phyloP scores from a whole-genome alignment of 2,113 vertebrate species.

The Piprites chloris region DNA sequence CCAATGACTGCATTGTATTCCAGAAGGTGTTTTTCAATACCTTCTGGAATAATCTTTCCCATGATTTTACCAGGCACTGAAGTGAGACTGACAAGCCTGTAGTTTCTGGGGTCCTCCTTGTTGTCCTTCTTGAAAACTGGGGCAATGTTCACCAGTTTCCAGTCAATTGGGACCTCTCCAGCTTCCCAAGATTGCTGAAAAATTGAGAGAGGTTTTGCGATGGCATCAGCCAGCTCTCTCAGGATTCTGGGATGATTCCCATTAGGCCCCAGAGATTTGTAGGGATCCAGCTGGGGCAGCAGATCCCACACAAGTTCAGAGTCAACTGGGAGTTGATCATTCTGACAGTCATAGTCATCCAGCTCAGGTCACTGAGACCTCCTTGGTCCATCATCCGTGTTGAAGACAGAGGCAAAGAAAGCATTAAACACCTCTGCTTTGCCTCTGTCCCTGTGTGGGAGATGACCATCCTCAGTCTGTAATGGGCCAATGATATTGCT shows the following conservation, averaged over 20 bases:
- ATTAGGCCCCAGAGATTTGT: neutral
- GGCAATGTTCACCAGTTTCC: neutral
- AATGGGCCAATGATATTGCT: neutral
- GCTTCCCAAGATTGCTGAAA: neutral
- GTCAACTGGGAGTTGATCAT: neutral
- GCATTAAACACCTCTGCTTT: neutral
- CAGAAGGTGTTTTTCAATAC: neutral
- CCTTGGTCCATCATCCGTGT: neutral
- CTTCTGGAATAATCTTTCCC: neutral
- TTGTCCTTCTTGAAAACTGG: neutral
- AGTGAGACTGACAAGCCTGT: neutral
- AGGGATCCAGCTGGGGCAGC: neutral
- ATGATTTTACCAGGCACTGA: neutral
- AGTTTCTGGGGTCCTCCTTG: neutral
- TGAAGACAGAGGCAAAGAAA: neutral
- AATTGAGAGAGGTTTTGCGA: neutral
- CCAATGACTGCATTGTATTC: neutral
- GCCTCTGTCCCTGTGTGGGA: neutral
- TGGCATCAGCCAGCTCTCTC: neutral
- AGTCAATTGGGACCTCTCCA: neutral
- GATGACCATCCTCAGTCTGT: neutral
- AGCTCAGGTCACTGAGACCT: neutral
- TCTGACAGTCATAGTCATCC: neutral
- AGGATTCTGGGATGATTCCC: neutral
- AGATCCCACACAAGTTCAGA: neutral